Percentiles rank a stretch among this genome's conserved stretches.
Conservation (phyloP, 2,888 invertebrate species). For the Timema podura region DNA sequence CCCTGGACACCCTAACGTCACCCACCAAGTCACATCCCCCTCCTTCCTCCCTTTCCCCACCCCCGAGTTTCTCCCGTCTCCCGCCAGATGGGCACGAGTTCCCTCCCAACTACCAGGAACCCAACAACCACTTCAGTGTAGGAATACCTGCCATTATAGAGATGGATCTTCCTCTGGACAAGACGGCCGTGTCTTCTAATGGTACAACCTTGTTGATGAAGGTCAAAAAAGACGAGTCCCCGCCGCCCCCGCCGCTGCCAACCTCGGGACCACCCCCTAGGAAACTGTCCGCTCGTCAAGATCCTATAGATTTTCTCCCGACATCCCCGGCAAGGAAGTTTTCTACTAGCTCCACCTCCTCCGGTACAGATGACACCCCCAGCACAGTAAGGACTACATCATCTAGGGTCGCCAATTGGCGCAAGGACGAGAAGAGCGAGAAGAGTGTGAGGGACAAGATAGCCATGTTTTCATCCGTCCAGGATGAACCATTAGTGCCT, state of each 20-base stretch:
- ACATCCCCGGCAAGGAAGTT: constrained; percentile 29
- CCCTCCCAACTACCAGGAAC: constrained; percentile 64
- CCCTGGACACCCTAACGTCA: constrained; percentile 22
- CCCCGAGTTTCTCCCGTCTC: constrained; percentile 57
- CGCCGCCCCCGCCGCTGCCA: constrained; percentile 41
- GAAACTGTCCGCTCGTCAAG: constrained; percentile 24
- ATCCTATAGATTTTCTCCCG: neutral
- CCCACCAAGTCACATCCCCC: constrained; percentile 41
- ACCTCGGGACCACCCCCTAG: constrained; percentile 42
- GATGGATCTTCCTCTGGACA: constrained; percentile 10
- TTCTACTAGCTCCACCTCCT: constrained; percentile 10
- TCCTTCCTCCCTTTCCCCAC: constrained; percentile 58
- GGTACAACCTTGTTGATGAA: too few species aligned
- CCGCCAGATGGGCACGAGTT: constrained; percentile 82
- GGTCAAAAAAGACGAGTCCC: neutral
- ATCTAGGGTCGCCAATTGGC: constrained; percentile 14
- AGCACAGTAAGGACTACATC: too few species aligned
- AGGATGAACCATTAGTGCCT: constrained; percentile 4
- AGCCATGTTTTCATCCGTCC: constrained; percentile 67
- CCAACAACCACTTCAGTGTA: constrained; percentile 31
- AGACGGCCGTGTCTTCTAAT: neutral
- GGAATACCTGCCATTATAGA: constrained; percentile 20
- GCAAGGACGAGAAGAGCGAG: constrained; percentile 72
- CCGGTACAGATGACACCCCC: too few species aligned
- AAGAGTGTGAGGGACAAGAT: constrained; percentile 81